Evolutionary conservation across 2,888 invertebrate species (phyloP).

Genomic region (Diarsia mendica): DNA sequence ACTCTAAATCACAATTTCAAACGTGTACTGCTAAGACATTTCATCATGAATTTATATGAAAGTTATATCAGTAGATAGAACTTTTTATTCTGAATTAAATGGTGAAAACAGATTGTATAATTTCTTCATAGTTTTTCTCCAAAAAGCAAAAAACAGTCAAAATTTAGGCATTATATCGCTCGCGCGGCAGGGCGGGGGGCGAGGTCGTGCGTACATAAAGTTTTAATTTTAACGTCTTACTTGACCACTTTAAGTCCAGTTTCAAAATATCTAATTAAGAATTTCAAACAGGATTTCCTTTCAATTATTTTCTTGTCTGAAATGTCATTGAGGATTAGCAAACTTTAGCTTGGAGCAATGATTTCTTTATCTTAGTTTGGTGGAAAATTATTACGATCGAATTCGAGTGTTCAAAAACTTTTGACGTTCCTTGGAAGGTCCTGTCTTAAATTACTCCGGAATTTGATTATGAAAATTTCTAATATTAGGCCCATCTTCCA

Average conservation of each 20-base stretch:
- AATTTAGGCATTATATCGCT: no score
- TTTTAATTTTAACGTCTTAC: conserved; percentile 14
- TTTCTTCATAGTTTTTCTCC: no score
- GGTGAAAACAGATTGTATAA: no score
- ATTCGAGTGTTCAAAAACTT: conserved; percentile 2
- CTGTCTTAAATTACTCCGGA: background rate
- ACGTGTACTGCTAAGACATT: no score
- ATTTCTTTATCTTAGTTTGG: conserved; percentile 10
- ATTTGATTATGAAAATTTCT: background rate
- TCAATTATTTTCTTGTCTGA: conserved; percentile 33
- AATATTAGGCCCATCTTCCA: background rate
- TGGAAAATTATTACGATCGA: conserved; percentile 4
- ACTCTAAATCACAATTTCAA: no score
- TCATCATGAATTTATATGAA: no score
- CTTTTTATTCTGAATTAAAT: no score
- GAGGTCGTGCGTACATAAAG: no score
- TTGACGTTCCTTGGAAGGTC: background rate
- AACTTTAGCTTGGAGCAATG: conserved; percentile 19
- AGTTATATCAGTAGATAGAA: no score
- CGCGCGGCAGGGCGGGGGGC: no score
- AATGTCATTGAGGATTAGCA: conserved; percentile 7
- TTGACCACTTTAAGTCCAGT: background rate
- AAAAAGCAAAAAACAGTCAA: no score
- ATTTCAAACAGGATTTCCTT: conserved; percentile 27
- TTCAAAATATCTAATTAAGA: conserved; percentile 7